These are phyloP conservation scores for Psittacula echo DNA, from an alignment of 2,797 vertebrate genomes.

Conservation along the genomic window DNA sequence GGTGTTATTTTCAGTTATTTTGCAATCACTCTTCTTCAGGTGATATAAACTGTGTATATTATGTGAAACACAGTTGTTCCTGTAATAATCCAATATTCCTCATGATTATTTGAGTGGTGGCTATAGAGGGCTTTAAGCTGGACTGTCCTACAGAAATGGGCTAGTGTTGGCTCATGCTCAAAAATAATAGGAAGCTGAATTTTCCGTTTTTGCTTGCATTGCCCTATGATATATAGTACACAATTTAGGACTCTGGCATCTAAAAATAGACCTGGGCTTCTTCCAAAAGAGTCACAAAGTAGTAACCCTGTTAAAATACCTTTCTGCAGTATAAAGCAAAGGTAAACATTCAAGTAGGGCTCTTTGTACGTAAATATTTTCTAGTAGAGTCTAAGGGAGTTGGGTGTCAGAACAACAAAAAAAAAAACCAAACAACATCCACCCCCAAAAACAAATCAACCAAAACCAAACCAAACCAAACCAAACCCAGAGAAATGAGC, in stretches of 20 bases:
- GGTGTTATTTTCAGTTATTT: not conserved
- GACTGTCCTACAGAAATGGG: not conserved
- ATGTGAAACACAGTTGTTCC: not conserved
- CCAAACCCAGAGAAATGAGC: not conserved
- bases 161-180: not conserved
- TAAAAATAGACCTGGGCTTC: slow-evolving; percentile 54
- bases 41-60: not conserved
- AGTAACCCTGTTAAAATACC: slow-evolving; percentile 32
- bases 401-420: not conserved
- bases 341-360: slow-evolving; percentile 27
- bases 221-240: slow-evolving; percentile 13
- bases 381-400: not conserved
- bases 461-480: not conserved
- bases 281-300: slow-evolving; percentile 35
- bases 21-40: not conserved
- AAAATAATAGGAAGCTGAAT: slow-evolving; percentile 54
- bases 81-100: not conserved
- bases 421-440: not conserved
- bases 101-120: not conserved
- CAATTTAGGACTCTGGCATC: slow-evolving; percentile 32
- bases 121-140: not conserved
- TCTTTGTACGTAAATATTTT: slow-evolving; percentile 1
- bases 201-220: slow-evolving; percentile 28
- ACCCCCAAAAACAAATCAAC: not conserved
- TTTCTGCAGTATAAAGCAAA: slow-evolving; percentile 37